Conservation (phyloP, 2,797 vertebrate species). For the Florisuga fusca region DNA sequence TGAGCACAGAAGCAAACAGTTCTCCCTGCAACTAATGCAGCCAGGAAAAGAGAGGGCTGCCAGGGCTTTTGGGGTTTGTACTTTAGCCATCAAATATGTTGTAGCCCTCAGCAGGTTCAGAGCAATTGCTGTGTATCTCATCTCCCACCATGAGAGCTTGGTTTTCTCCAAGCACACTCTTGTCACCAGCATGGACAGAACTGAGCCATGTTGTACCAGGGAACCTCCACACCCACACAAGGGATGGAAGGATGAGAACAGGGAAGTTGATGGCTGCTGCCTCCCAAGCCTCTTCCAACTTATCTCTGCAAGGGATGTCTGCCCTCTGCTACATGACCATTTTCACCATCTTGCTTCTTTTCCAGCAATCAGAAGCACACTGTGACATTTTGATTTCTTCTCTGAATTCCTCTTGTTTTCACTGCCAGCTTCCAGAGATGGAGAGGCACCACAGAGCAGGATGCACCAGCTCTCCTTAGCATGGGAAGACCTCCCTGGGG, state of each 20-base stretch:
- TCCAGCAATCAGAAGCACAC: neutral
- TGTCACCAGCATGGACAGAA: neutral
- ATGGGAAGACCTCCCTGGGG: fast-evolving
- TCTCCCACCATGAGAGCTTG: neutral
- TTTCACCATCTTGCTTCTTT: neutral
- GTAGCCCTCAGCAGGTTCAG: neutral
- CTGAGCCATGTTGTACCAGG: fast-evolving
- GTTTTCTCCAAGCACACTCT: neutral
- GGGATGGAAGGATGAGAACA: neutral
- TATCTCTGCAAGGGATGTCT: neutral
- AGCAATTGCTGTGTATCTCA: neutral
- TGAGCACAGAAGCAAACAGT: neutral
- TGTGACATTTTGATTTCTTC: neutral
- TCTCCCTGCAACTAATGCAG: neutral
- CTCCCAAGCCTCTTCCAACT: neutral
- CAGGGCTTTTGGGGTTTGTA: neutral
- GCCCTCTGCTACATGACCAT: fast-evolving
- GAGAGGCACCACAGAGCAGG: neutral
- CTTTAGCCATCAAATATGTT: neutral
- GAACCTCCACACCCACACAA: neutral
- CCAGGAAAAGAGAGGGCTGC: neutral
- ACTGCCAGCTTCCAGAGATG: neutral
- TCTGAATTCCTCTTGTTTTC: neutral
- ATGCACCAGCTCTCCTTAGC: neutral
- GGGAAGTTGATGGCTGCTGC: neutral